A percentile compares a stretch with the other conserved stretches of the same genome.
Evolutionary conservation across 2,888 invertebrate genomes (phyloP).

Genomic region (Tiliacea aurago): DNA sequence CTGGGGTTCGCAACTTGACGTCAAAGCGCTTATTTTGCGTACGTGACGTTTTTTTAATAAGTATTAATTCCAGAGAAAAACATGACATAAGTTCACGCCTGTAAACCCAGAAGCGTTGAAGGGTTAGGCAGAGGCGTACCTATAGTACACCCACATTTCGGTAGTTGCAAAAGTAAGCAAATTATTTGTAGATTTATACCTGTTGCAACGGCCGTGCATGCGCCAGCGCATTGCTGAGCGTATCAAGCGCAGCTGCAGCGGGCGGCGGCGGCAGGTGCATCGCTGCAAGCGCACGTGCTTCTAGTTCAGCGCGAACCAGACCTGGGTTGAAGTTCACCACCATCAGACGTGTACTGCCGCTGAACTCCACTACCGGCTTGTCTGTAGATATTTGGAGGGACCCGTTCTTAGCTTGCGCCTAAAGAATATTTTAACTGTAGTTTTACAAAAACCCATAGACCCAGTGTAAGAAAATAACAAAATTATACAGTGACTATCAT

Average conservation of each 20-base stretch:
- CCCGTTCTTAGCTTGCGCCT: conserved; percentile 85
- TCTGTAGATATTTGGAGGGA: conserved; percentile 85
- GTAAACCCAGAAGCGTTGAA: background rate
- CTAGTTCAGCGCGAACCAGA: conserved; percentile 95
- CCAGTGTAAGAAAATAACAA: background rate
- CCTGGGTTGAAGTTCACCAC: conserved; percentile 97
- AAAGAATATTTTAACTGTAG: conserved; percentile 7
- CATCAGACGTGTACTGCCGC: conserved; percentile 93
- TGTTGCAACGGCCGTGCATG: conserved; percentile 97
- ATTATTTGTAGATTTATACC: conserved; percentile 75
- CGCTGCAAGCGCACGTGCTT: conserved; percentile 96
- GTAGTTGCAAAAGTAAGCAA: background rate
- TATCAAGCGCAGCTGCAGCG: conserved; percentile 92
- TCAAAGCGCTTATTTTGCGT: too few species aligned
- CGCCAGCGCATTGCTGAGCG: conserved; percentile 94
- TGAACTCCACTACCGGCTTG: conserved; percentile 95
- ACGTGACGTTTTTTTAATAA: too few species aligned
- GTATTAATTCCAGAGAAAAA: background rate
- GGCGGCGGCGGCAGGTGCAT: conserved; percentile 95
- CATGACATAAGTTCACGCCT: background rate
- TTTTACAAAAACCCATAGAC: background rate
- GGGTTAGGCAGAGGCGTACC: background rate
- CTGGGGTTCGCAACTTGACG: too few species aligned
- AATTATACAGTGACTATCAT: background rate
- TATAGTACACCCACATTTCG: background rate